These are phyloP conservation scores for Phylloscopus trochiloides DNA, from an alignment of 2,113 vertebrate species.

Conservation along the genomic window DNA sequence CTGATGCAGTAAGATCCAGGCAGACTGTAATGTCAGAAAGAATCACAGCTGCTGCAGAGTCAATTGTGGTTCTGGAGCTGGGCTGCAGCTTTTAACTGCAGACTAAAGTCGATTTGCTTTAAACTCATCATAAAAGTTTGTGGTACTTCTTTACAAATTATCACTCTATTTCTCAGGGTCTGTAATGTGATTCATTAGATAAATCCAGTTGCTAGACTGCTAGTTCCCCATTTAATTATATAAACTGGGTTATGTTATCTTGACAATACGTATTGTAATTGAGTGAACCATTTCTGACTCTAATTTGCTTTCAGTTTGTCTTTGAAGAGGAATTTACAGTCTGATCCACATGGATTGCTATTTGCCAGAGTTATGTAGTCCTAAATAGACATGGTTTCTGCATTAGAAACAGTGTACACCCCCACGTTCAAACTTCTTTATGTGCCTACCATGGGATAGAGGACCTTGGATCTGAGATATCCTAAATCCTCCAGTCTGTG, in stretches of 20 bases:
- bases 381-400: not conserved
- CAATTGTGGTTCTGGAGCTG: not conserved
- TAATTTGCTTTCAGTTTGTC: not conserved
- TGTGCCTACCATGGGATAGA: not conserved
- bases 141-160: not conserved
- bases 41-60: not conserved
- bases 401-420: not conserved
- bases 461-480: not conserved
- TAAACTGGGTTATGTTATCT: not conserved
- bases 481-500: not conserved
- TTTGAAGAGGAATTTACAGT: not conserved
- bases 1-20: not conserved
- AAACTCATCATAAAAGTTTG: not conserved
- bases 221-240: not conserved
- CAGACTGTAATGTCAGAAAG: not conserved
- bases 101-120: not conserved
- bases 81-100: not conserved
- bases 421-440: not conserved
- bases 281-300: not conserved
- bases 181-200: not conserved
- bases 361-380: not conserved
- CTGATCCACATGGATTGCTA: not conserved
- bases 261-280: not conserved
- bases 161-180: not conserved
- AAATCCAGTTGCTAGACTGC: not conserved